A percentile compares a stretch with the other conserved stretches of the same genome.
phyloP scores from a whole-genome alignment of 2,113 vertebrate species.

The Oxyura jamaicensis region DNA sequence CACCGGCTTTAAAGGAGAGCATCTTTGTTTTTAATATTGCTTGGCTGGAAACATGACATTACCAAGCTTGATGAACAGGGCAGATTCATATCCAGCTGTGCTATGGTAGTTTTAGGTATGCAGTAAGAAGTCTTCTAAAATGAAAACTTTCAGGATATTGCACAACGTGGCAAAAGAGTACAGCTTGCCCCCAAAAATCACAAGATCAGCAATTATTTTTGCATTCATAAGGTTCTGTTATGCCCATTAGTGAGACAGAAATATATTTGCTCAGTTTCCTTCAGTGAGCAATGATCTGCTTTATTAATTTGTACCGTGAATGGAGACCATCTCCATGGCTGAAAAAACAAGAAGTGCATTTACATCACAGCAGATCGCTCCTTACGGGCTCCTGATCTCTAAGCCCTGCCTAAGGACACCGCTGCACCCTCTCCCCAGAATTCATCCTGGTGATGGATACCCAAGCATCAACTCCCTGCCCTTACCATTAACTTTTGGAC shows the following conservation, averaged over 20 bases:
- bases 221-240: neutral
- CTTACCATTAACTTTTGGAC: neutral
- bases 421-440: neutral
- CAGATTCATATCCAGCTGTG: neutral
- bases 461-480: neutral
- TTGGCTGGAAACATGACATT: neutral
- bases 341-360: neutral
- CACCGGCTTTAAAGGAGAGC: neutral
- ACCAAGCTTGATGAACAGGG: neutral
- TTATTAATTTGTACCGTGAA: neutral
- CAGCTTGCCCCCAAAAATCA: neutral
- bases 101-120: neutral
- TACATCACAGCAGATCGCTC: accelerated
- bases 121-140: neutral
- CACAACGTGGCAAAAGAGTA: neutral
- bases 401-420: neutral
- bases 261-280: neutral
- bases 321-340: neutral
- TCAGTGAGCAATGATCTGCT: neutral
- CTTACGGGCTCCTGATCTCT: neutral
- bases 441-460: accelerated
- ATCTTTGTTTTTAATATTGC: neutral
- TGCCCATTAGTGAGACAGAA: neutral
- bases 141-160: conserved; percentile 51
- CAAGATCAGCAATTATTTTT: conserved; percentile 44